These are phyloP conservation scores for Ferdinandea cuprea DNA, from an alignment of 2,888 invertebrate genomes.

Conservation along the genomic window DNA sequence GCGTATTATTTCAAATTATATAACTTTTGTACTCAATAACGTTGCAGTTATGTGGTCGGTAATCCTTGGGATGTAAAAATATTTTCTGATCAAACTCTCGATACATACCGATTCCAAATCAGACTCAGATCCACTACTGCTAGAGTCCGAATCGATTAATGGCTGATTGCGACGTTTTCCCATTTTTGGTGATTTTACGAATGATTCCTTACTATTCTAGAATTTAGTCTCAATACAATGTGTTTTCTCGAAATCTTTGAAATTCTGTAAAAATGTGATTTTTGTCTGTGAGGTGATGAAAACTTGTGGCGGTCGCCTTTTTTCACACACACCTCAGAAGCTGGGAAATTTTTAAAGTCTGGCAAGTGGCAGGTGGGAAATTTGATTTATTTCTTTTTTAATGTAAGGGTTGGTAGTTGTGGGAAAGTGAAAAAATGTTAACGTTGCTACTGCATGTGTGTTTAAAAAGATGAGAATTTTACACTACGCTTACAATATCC, in stretches of 20 bases:
- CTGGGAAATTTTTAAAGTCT: slow-evolving; percentile 50
- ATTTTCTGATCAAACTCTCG: neutral
- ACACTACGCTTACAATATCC: too few relatives aligned
- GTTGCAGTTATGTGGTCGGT: neutral
- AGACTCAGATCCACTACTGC: slow-evolving; percentile 89
- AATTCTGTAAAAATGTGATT: slow-evolving; percentile 21
- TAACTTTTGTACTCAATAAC: slow-evolving; percentile 12
- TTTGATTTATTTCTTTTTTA: slow-evolving; percentile 18
- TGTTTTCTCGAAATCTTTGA: neutral
- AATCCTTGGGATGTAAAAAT: slow-evolving; percentile 21
- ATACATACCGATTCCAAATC: slow-evolving; percentile 92
- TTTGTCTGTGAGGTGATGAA: slow-evolving; percentile 21
- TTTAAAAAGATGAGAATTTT: too few relatives aligned
- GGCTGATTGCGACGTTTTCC: slow-evolving; percentile 93
- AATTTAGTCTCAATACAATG: slow-evolving; percentile 14
- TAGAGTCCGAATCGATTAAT: slow-evolving; percentile 92
- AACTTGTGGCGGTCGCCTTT: slow-evolving; percentile 56
- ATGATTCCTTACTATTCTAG: slow-evolving; percentile 14
- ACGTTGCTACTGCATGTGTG: neutral
- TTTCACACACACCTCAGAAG: slow-evolving; percentile 54
- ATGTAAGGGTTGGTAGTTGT: slow-evolving; percentile 12
- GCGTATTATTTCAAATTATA: slow-evolving; percentile 31
- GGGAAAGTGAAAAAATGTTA: neutral
- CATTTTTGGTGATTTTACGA: slow-evolving; percentile 84
- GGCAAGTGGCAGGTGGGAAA: slow-evolving; percentile 56